Evolutionary conservation across 2,113 vertebrate species (phyloP), one percentile per base, ranked within the genome.

Genomic region (Phyllostomus discolor): DNA sequence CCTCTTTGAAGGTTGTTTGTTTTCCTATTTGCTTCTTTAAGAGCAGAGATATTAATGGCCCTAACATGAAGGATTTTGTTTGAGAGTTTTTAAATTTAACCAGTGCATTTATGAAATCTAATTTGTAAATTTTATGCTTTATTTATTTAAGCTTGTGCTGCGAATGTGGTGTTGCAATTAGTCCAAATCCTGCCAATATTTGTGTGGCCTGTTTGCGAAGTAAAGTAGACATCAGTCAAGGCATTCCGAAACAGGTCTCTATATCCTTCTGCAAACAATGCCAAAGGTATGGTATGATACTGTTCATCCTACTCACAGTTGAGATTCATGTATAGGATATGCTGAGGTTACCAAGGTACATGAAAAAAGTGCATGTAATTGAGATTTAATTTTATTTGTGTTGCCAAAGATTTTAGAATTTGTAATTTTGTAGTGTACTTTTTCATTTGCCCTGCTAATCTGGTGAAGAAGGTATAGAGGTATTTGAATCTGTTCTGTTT

Each of bases 211-310:
- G 99, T 97, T 98, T 99, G 85, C 98, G 99, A 76, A 99, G 99
- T 2, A 99, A 99, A 94, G 99, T 99, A n/a, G 99, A 99, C 98
- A 99, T 99, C 98, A 99, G 99, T 1, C 99, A 99, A 96, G 99
- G 99, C 92, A 99, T 99, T 96, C 99, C 99, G n/a, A 99, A 99
- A 94, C 99, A 99, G 95, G 99, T 99, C 81, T 99, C 99, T 0
- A 95, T 99, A 86, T 98, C 99, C 85, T 99, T 99, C 99, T 99
- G 99, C 99, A 99, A 99, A 96, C 99, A 99, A 76, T 99, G 99
- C 98, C 99, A 99, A 98, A 99, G 99, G 99, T 99, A 98, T 10
- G 35, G 66, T 97, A 11, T 7, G 8, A 31, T 89, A 87, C 64
- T 75, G 10, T 92, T 87, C 64, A 70, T 57, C 2, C 33, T 96